phyloP scores from a whole-genome alignment of 1,140 invertebrate species.

The Diabrotica virgifera region DNA sequence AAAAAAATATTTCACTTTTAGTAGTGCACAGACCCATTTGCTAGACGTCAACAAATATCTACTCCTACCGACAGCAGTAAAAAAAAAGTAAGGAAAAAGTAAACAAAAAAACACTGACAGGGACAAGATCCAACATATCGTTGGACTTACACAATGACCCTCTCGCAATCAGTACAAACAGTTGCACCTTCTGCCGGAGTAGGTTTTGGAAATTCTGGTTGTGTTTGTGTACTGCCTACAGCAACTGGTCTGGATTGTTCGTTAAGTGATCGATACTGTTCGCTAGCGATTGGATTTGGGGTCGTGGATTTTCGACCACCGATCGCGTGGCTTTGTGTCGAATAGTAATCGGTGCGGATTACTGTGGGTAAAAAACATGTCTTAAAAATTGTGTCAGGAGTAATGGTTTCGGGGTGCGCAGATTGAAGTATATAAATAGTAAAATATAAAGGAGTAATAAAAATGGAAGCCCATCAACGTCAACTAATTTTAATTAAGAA shows the following conservation, averaged over 20 bases:
- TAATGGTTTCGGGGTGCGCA: not conserved
- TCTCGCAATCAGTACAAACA: slow-evolving; percentile 70
- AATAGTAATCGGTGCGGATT: slow-evolving; percentile 58
- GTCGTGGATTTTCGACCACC: slow-evolving; percentile 55
- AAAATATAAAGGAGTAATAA: no score
- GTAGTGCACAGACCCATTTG: no score
- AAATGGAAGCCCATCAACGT: no score
- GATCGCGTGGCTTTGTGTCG: slow-evolving; percentile 60
- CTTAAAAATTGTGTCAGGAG: not conserved
- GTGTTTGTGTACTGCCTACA: slow-evolving; percentile 3
- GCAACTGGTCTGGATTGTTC: slow-evolving; percentile 40
- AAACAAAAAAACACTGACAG: not conserved
- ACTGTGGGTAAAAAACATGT: slow-evolving; percentile 28
- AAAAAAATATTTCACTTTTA: no score
- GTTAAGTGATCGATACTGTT: slow-evolving; percentile 6
- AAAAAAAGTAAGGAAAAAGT: not conserved
- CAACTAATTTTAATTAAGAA: no score
- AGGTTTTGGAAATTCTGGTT: slow-evolving; percentile 17
- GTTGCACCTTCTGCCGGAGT: slow-evolving; percentile 51
- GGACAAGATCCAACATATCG: slow-evolving; percentile 42
- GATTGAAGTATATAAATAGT: not conserved
- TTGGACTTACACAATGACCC: slow-evolving; percentile 72
- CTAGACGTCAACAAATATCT: no score
- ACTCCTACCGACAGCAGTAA: no score
- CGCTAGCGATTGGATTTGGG: slow-evolving; percentile 39